Base-by-base conservation (phyloP, 1,140 invertebrate genomes). In the Leptopilina clavipes region DNA sequence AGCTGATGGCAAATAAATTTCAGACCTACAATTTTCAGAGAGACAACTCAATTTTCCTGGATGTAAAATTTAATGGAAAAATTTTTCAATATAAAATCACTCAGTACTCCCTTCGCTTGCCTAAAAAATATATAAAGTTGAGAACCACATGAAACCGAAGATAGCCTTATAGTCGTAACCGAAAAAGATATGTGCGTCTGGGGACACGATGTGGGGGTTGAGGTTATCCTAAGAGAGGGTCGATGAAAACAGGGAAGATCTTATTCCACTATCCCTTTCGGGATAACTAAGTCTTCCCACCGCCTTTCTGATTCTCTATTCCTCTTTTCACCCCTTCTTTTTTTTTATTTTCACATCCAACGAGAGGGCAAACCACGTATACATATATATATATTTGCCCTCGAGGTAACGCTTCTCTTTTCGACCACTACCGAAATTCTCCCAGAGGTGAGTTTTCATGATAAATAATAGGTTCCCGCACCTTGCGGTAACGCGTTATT, bases 101-200 rank as follows among this genome's bases (percentile, higher is more conserved):
- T 31, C 59, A 19, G 10, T 22, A 11, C 8, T 59, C 22, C 25
- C 7, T 54, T 54, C 52, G 6, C 25, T 65, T 31, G 5, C 2
- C 25, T 9, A 65, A 65, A 65, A 65, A 25, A 65, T n/a, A 6
- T 22, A 14, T 6, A 2, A 65, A 31, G 25, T 65, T 65, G 25
- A 65, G 25, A 65, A 65, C 59, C 59, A 31, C 59, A 65, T 22
- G 12, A 31, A 65, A 6, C 59, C 59, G 59, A 65, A 65, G 59
- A 65, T 65, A 65, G 25, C 59, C 59, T 25, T 31, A n/a, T n/a
- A 12, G 59, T 31, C 59, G 59, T 65, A 65, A 65, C 59, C 59
- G 25, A 65, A 65, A 65, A 65, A 65, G 59, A 65, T 31, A 65
- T 65, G 59, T 65, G 25, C 59, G 59, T 65, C 59, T 65, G 22